phyloP scores from a whole-genome alignment of 2,888 invertebrate species.

The Chaetogeoica ovagalla region DNA sequence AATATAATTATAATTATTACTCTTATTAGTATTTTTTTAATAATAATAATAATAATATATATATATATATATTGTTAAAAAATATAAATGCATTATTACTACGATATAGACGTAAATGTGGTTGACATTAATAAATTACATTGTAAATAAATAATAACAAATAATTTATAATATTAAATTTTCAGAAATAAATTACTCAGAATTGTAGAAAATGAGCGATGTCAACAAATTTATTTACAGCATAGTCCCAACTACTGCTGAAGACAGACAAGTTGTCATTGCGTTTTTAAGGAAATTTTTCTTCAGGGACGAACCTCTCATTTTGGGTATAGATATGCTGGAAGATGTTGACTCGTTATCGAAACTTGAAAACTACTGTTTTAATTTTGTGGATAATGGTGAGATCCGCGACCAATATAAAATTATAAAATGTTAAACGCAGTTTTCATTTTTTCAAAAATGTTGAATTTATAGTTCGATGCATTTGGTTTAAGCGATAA shows the following conservation, averaged over 20 bases:
- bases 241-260: conserved; percentile 61
- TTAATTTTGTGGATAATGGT: conserved; percentile 65
- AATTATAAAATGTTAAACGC: not conserved
- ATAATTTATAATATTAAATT: conserved; percentile 9
- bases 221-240: conserved; percentile 58
- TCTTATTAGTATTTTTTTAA: no score
- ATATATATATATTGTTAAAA: no score
- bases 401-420: conserved; percentile 12
- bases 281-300: conserved; percentile 68
- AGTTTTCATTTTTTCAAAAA: not conserved
- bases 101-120: not conserved
- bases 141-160: not conserved
- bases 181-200: conserved; percentile 9
- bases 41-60: no score
- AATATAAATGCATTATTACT: not conserved
- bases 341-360: conserved; percentile 62
- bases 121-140: not conserved
- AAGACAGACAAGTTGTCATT: conserved; percentile 65
- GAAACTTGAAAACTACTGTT: conserved; percentile 69
- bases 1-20: no score
- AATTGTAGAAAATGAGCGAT: conserved; percentile 18
- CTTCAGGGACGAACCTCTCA: conserved; percentile 74
- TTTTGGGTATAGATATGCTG: conserved; percentile 66
- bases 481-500: not conserved
- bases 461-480: not conserved